These are phyloP conservation scores for Mobula birostris DNA, from an alignment of 2,113 vertebrate species.

Conservation along the genomic window DNA sequence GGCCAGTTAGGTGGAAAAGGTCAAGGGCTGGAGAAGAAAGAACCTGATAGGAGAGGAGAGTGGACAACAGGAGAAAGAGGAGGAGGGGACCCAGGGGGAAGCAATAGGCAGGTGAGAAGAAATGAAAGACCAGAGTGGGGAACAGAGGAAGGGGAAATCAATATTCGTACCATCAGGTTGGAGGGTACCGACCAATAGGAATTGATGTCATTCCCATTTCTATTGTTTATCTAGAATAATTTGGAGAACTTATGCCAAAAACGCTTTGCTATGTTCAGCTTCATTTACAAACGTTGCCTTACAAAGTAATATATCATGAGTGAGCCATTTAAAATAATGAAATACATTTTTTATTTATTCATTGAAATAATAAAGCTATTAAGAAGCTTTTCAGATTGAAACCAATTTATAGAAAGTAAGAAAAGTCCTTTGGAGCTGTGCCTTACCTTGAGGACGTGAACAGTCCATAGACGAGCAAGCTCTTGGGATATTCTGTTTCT, in stretches of 20 bases:
- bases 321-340: neutral
- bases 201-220: neutral
- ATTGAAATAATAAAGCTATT: neutral
- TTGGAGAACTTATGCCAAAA: neutral
- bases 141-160: too few relatives aligned
- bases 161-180: too few relatives aligned
- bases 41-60: too few relatives aligned
- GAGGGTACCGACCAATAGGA: too few relatives aligned
- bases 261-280: neutral
- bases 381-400: neutral
- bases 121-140: too few relatives aligned
- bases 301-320: neutral
- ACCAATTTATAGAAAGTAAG: neutral
- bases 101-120: too few relatives aligned
- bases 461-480: constrained; percentile 82
- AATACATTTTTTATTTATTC: neutral
- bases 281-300: neutral
- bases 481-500: constrained; percentile 85
- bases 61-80: too few relatives aligned
- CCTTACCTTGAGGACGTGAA: constrained; percentile 93
- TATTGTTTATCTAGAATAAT: neutral
- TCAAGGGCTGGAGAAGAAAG: too few relatives aligned
- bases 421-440: neutral
- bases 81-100: too few relatives aligned
- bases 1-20: too few relatives aligned